Conservation (phyloP, 1,140 invertebrate genomes). For the Charaxes varanes region DNA sequence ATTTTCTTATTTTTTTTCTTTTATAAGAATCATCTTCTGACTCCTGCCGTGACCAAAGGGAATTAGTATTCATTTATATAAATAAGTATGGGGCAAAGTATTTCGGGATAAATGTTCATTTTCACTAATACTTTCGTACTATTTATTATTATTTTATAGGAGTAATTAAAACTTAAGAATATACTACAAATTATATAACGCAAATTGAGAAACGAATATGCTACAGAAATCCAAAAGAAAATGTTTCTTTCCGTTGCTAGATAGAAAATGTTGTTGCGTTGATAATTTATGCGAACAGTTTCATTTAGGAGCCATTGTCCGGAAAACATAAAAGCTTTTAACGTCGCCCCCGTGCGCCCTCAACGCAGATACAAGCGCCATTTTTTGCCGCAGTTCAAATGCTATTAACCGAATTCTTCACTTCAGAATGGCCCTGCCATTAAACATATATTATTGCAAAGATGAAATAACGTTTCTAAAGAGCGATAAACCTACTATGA, state of each 20-base stretch:
- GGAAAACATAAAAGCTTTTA: slow-evolving; percentile 55
- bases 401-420: slow-evolving; percentile 38
- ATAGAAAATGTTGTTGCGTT: slow-evolving; percentile 15
- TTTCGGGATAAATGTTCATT: too few relatives aligned
- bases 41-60: too few relatives aligned
- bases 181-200: slow-evolving; percentile 18
- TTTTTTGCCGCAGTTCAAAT: slow-evolving; percentile 34
- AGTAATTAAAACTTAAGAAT: too few relatives aligned
- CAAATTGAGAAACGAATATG: not conserved
- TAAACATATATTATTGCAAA: slow-evolving; percentile 25
- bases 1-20: too few relatives aligned
- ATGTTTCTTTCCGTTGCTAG: slow-evolving; percentile 4
- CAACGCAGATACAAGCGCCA: slow-evolving; percentile 24
- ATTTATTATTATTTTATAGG: too few relatives aligned
- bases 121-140: too few relatives aligned
- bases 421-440: slow-evolving; percentile 10
- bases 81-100: too few relatives aligned
- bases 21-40: too few relatives aligned
- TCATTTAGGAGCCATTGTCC: slow-evolving; percentile 36
- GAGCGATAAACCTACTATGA: slow-evolving; percentile 21
- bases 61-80: too few relatives aligned
- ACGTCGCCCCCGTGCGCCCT: slow-evolving; percentile 24
- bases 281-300: slow-evolving; percentile 43
- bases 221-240: slow-evolving; percentile 2
- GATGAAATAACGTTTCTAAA: slow-evolving; percentile 16